phyloP scores from a whole-genome alignment of 2,113 vertebrate genomes.

The Dasyprocta punctata region DNA sequence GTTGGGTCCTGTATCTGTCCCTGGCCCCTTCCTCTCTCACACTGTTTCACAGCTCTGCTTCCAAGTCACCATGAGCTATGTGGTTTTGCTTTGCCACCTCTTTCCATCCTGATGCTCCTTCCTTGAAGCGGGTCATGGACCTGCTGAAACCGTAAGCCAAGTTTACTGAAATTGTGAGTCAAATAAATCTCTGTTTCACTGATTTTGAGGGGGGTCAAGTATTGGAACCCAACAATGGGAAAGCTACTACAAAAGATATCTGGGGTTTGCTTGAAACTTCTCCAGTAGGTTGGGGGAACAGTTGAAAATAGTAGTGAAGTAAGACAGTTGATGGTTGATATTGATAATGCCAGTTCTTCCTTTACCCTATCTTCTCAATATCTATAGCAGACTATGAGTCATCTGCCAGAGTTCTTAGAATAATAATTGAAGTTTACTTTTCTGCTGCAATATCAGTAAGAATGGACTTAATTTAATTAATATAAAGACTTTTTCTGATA shows the following conservation, averaged over 20 bases:
- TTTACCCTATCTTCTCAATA: background rate
- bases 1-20: background rate
- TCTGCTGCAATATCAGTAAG: background rate
- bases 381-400: background rate
- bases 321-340: background rate
- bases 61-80: background rate
- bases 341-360: background rate
- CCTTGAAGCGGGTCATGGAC: background rate
- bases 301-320: background rate
- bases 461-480: background rate
- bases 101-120: background rate
- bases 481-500: constrained; percentile 39
- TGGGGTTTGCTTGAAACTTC: background rate
- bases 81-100: background rate
- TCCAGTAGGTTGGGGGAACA: background rate
- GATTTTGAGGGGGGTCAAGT: background rate
- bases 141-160: background rate
- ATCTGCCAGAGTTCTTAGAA: background rate
- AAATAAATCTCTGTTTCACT: background rate
- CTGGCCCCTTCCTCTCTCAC: background rate
- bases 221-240: background rate
- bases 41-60: background rate
- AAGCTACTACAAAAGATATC: background rate
- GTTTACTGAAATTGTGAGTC: background rate
- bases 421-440: constrained; percentile 8